Conservation (phyloP, 2,113 vertebrate genomes). For the Pogona vitticeps region DNA sequence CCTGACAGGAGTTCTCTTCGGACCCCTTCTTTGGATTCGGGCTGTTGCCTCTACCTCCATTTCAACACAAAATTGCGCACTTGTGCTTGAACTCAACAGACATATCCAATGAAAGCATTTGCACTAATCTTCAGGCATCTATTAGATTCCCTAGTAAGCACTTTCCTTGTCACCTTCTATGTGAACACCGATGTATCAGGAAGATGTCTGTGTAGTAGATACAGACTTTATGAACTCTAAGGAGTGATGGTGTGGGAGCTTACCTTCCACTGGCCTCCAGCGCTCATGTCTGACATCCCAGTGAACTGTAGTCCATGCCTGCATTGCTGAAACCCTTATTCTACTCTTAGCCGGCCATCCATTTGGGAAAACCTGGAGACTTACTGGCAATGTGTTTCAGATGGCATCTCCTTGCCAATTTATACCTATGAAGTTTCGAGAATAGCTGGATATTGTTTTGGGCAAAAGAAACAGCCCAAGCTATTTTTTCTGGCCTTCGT, state of each 20-base stretch:
- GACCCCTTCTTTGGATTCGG: too few species aligned
- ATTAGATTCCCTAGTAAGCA: neutral
- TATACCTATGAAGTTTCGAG: slow-evolving; percentile 52
- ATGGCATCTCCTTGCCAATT: slow-evolving; percentile 2
- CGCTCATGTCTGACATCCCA: neutral
- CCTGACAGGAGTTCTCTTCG: too few species aligned
- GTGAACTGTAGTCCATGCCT: neutral
- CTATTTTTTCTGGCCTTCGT: slow-evolving; percentile 34
- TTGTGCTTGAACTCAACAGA: neutral
- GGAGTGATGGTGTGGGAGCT: neutral
- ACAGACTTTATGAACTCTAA: neutral
- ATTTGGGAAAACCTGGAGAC: neutral
- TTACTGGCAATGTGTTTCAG: neutral
- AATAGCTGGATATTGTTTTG: slow-evolving; percentile 28
- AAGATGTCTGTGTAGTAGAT: neutral
- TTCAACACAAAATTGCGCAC: neutral
- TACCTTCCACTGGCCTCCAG: neutral
- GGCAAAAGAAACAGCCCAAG: slow-evolving; percentile 35
- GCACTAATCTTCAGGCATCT: neutral
- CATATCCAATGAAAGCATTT: neutral
- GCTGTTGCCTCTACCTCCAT: neutral
- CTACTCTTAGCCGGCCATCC: neutral
- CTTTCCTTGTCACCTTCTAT: neutral
- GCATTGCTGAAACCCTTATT: neutral
- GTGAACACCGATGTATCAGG: neutral